Conservation (phyloP, 2,113 vertebrate species). For the Nothocercus julius region DNA sequence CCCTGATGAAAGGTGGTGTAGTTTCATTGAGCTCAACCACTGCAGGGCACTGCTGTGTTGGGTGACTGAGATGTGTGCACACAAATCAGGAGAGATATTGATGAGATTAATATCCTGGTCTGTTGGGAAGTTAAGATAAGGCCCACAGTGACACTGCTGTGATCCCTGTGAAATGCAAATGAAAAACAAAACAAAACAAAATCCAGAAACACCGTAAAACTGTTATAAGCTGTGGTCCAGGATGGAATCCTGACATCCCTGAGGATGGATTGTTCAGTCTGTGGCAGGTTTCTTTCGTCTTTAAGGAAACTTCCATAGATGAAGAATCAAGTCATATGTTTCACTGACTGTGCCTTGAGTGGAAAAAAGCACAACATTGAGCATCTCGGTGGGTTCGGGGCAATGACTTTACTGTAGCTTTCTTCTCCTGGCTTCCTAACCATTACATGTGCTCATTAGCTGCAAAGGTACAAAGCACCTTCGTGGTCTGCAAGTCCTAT, state of each 20-base stretch:
- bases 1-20: not conserved
- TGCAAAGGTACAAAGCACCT: not conserved
- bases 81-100: rapidly evolving
- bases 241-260: not conserved
- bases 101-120: not conserved
- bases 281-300: not conserved
- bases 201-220: not conserved
- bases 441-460: rapidly evolving
- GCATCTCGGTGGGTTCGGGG: not conserved
- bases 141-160: not conserved
- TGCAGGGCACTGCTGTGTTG: not conserved
- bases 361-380: not conserved
- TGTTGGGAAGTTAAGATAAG: not conserved
- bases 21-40: rapidly evolving
- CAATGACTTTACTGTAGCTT: not conserved
- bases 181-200: not conserved
- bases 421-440: not conserved
- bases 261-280: not conserved
- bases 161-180: not conserved
- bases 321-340: not conserved
- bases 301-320: not conserved
- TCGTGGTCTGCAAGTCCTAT: not conserved
- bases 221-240: not conserved
- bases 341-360: no score
- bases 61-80: not conserved